phyloP scores from a whole-genome alignment of 2,888 invertebrate genomes.

The Beris morrisii region DNA sequence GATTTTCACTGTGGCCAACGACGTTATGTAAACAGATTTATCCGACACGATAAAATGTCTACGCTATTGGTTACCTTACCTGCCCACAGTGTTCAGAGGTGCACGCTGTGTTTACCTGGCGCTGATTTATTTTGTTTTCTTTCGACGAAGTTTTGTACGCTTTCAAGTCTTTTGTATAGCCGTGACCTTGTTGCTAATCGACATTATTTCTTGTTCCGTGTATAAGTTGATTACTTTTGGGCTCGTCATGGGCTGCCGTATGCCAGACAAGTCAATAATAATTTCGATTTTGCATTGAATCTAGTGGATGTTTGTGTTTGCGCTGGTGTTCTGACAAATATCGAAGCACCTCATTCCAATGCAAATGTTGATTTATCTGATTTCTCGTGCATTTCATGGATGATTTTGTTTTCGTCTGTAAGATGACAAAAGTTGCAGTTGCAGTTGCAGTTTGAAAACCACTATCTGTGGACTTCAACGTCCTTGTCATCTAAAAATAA shows the following conservation, averaged over 20 bases:
- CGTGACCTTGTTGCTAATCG: conserved; percentile 18
- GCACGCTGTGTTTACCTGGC: conserved; percentile 15
- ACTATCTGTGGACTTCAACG: too few relatives aligned
- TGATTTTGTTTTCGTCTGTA: too few relatives aligned
- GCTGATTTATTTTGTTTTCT: conserved; percentile 22
- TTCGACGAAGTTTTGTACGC: conserved; percentile 8
- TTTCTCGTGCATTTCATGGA: too few relatives aligned
- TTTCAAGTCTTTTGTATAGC: conserved; percentile 18
- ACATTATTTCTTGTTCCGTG: conserved; percentile 18
- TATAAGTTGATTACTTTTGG: conserved; percentile 11
- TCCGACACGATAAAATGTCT: not conserved
- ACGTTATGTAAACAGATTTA: conserved; percentile 10
- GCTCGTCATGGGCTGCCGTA: not conserved
- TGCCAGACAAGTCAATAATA: too few relatives aligned
- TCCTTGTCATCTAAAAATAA: too few relatives aligned
- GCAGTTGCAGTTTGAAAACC: too few relatives aligned
- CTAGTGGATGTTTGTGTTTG: too few relatives aligned
- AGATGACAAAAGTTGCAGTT: too few relatives aligned
- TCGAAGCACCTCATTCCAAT: too few relatives aligned
- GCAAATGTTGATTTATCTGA: too few relatives aligned
- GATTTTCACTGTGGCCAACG: conserved; percentile 10
- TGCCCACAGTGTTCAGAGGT: not conserved
- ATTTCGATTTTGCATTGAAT: too few relatives aligned
- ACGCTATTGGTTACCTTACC: not conserved
- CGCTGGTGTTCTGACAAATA: too few relatives aligned